Conservation (phyloP, 1,140 invertebrate species). For the Aphis gossypii region DNA sequence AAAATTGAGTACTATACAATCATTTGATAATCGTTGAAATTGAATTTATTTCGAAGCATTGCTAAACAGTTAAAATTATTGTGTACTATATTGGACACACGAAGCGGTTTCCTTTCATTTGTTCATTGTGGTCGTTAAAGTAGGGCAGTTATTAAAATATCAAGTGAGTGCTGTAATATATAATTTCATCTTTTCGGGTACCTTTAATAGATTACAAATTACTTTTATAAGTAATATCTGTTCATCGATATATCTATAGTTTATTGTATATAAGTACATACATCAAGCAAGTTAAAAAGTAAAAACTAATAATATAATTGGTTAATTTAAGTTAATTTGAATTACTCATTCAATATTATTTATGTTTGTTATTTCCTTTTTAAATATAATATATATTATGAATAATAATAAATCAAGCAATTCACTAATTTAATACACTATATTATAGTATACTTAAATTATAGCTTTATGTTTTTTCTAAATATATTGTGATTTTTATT, state of each 20-base stretch:
- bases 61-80: not conserved
- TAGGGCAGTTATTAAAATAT: constrained; percentile 16
- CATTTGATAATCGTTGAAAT: not conserved
- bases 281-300: not conserved
- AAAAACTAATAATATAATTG: not conserved
- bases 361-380: not conserved
- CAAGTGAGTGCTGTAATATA: not conserved
- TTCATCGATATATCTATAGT: not conserved
- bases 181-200: not conserved
- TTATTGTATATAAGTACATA: not conserved
- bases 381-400: not conserved
- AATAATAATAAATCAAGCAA: not conserved
- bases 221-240: not conserved
- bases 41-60: not conserved
- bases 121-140: not conserved
- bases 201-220: not conserved
- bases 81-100: not conserved
- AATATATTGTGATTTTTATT: not conserved
- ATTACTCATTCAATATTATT: not conserved
- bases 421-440: not conserved
- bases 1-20: not conserved
- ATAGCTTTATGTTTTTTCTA: not conserved
- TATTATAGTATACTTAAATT: not conserved
- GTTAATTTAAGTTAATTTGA: not conserved
- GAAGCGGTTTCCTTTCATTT: constrained; percentile 30